Percentiles rank a stretch among this genome's conserved stretches.
Conservation (phyloP, 2,113 vertebrate genomes). For the Crocuta crocuta region DNA sequence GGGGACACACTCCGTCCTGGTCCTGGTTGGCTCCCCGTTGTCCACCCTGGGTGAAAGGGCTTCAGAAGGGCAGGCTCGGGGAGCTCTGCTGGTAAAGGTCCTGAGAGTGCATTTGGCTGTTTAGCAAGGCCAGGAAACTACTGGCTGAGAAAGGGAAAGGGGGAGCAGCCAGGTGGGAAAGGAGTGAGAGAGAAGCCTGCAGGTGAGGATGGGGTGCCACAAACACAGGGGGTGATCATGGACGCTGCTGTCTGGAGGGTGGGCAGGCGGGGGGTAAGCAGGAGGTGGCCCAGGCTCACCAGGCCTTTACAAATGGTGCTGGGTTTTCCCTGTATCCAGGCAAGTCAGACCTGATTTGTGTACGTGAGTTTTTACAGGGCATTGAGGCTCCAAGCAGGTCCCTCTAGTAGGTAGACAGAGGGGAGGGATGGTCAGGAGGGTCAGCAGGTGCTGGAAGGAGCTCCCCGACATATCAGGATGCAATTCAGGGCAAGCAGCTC, state of each 20-base stretch:
- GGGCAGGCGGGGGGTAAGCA: neutral
- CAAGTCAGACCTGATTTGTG: neutral
- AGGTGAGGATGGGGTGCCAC: neutral
- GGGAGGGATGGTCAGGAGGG: neutral
- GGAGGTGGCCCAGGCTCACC: too few species aligned
- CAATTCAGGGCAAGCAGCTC: neutral
- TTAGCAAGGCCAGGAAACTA: neutral
- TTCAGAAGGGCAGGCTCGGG: neutral
- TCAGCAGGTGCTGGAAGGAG: too few species aligned
- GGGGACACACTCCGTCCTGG: neutral
- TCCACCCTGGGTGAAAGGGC: neutral
- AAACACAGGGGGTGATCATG: too few species aligned
- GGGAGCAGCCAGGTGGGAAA: neutral
- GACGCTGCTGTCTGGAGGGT: neutral
- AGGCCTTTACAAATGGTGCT: neutral
- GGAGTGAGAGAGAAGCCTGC: neutral
- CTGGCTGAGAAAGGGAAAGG: neutral
- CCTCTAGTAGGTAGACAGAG: neutral
- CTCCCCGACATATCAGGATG: accelerated
- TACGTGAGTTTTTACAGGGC: too few species aligned
- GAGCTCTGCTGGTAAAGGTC: too few species aligned
- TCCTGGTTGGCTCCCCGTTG: too few species aligned
- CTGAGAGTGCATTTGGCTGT: accelerated
- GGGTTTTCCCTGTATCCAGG: neutral
- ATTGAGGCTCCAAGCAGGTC: neutral